Base-by-base conservation (phyloP, 2,113 vertebrate genomes). In the Mesocricetus auratus region DNA sequence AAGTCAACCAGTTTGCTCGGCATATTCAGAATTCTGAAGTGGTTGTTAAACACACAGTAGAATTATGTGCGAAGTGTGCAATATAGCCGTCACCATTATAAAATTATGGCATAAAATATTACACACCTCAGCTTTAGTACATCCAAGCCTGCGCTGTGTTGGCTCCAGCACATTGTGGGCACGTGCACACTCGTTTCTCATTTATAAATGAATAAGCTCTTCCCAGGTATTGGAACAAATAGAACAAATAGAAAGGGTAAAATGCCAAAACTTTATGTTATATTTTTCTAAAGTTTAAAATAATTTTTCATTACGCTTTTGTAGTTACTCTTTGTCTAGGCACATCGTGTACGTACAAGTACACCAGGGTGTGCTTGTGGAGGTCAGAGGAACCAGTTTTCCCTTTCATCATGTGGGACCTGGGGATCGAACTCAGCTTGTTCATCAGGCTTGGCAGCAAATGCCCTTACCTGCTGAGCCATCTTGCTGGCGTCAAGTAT, bases 191-290 rank as follows among this genome's bases (percentile, higher is more conserved):
- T 64, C 29, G 62, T 29, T 95, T 96, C 81, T 90, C 36, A 81
- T n/a, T 94, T 94, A 53, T 19, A 95, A 56, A 68, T 29, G 39
- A 47, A 26, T 33, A 62, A 36, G 75, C 62, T 79, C 89, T 92
- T 64, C 71, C 71, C 29, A 77, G 7, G 2, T 68, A n/a, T n/a
- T 93, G n/a, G n/a, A n/a, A n/a, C n/a, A n/a, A n/a, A n/a, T n/a
- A n/a, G n/a, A n/a, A 13, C 10, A 86, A 83, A 58, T 90, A 58
- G 9, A 24, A 95, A 73, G 58, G 64, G 39, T 15, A 69, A 53
- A 21, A 89, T 77, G 36, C 50, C 11, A 86, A 86, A 86, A 58
- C 64, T 33, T 69, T 36, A 47, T 2, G 31, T 82, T 90, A 11
- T 89, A 31, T 88, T 81, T 78, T 93, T 86, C 39, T 82, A 62